Evolutionary conservation across 2,797 vertebrate genomes (phyloP).

Genomic region (Chaenodraco wilsoni): DNA sequence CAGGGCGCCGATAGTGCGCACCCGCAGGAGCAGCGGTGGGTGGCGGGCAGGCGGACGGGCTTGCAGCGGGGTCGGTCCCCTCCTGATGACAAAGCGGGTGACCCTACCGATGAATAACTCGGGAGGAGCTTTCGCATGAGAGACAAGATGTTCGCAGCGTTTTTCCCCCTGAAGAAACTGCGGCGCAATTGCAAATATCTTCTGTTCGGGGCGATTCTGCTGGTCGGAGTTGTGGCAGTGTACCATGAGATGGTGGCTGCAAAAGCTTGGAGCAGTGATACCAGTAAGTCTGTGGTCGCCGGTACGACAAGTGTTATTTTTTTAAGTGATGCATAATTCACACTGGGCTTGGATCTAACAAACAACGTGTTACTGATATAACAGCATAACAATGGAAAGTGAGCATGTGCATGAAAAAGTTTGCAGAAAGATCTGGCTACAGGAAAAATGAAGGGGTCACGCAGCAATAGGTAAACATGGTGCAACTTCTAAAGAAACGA

Average conservation of each 20-base stretch:
- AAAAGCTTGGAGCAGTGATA: constrained; percentile 38
- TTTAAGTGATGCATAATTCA: background rate
- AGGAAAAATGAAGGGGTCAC: background rate
- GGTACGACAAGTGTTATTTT: background rate
- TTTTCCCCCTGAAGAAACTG: constrained; percentile 79
- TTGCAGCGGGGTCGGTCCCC: constrained; percentile 14
- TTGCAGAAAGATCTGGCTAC: background rate
- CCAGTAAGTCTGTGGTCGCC: constrained; percentile 61
- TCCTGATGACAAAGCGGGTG: constrained; percentile 26
- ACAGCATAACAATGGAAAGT: background rate
- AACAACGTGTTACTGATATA: background rate
- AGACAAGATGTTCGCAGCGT: constrained; percentile 62
- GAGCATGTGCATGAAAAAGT: background rate
- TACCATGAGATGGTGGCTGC: constrained; percentile 73
- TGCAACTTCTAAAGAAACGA: background rate
- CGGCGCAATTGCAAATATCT: constrained; percentile 68
- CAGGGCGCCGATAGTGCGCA: constrained; percentile 40
- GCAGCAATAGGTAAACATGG: too few species aligned
- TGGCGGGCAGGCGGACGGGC: constrained; percentile 5
- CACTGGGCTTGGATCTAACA: background rate
- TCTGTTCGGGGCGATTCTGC: constrained; percentile 64
- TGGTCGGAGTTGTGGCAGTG: constrained; percentile 62
- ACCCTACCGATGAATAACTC: constrained; percentile 23
- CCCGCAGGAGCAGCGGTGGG: constrained; percentile 17
- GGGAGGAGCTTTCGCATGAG: background rate